Base-by-base conservation (phyloP, 2,113 vertebrate species). In the Electrona antarctica region DNA sequence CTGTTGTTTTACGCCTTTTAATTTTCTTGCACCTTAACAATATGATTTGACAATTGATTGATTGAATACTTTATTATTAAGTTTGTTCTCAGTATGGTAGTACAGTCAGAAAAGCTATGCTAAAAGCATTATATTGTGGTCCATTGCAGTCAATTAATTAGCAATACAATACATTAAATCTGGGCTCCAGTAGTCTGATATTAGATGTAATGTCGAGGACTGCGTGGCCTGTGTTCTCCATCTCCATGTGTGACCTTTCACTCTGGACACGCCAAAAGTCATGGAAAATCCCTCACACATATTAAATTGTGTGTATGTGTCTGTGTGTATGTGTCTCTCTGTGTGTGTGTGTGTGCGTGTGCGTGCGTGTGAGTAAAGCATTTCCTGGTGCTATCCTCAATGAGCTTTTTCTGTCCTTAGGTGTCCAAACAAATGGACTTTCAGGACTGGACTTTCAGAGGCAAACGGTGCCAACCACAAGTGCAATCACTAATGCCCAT, bases 361-460 rank as follows among this genome's bases (percentile, higher is more conserved):
- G 60, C 64, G 7, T 6, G 33, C 5, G 33, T 21, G 59, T 64
- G 49, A 4, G 64, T 7, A 4, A 41, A 41, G 33, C 33, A 41
- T 7, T 73, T 64, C 8, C 12, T 48, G 8, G 50, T 69, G 33
- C 14, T 58, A 21, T 11, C 57, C 14, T 57, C 73, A 46, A 68
- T 69, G 29, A 67, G 59, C 50, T 75, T 46, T 85, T 83, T 56
- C 65, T 89, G 68, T 79, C 64, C 75, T 79, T 68, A 99, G 98
- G 96, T 93, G 95, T 96, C 64, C 97, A 98, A 90, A 97, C 92
- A 79, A 99, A 99, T 80, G 98, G 98, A 88, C n/a, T n/a, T n/a
- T n/a, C n/a, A n/a, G n/a, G n/a, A n/a, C 94, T 99, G 94, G 98
- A 99, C 94, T 99, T 98, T 94, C 95, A 97, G 80, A 97, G 98